Base-by-base conservation (phyloP, 2,113 vertebrate genomes). In the Oryctolagus cuniculus region DNA sequence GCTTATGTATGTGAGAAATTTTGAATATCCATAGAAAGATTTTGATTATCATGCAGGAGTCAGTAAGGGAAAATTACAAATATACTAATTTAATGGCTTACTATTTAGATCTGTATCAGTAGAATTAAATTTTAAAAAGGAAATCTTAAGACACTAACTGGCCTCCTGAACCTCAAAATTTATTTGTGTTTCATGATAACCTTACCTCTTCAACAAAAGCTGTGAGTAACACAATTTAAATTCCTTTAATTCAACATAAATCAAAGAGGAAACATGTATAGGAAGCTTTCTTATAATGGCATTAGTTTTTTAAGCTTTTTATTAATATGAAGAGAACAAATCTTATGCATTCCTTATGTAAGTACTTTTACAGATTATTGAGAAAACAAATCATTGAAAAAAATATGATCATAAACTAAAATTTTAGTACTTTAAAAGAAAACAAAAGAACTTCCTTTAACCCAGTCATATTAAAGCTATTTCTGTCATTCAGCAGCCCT, bases 321-420 rank as follows among this genome's bases (percentile, higher is more conserved):
- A 44, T 44, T 44, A 44, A 44, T 44, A 44, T 44, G 44, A 44
- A 44, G 44, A 44, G 44, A 7, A 44, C 44, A 44, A 44, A 44
- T 44, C 44, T 44, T 44, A 44, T 44, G 44, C 44, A 44, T 44
- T 44, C 6, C 44, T 44, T 44, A 44, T 44, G 44, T 44, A 44
- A 44, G 44, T 44, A 44, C 6, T 44, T 8, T 7, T 44, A 44
- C 81, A 36, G 87, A 78, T 78, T 69, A 83, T 61, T 83, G 70
- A 74, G 36, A 84, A 94, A 58, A 38, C 17, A 89, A 89, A 67
- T 63, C 29, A 63, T 38, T 74, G 10, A 15, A 88, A 88, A 88
- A 74, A 38, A 17, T 24, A 17, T 24, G 3, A 58, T 66, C 79
- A 77, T 67, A 78, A 87, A 64, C 13, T 61, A 79, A 91, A 93